Conservation (phyloP, 2,888 invertebrate species). For the Chorisops tibialis region DNA sequence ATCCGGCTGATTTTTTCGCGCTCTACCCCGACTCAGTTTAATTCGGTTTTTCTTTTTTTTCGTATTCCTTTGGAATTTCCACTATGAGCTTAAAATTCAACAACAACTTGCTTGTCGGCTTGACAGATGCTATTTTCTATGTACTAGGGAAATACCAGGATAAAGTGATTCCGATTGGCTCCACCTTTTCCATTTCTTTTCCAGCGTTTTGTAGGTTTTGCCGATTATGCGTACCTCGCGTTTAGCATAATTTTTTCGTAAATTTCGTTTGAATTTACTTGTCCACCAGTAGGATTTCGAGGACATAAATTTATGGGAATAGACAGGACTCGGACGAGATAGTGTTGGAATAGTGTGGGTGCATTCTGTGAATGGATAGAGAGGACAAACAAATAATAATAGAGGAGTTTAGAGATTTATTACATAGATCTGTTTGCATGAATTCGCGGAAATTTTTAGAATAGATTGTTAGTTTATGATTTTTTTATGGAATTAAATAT, state of each 20-base stretch:
- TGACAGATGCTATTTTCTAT: conserved; percentile 25
- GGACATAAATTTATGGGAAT: conserved; percentile 7
- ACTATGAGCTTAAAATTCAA: conserved; percentile 10
- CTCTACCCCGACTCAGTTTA: conserved; percentile 9
- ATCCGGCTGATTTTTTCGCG: conserved; percentile 8
- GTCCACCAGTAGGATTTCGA: conserved; percentile 23
- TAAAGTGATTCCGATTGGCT: conserved; percentile 25
- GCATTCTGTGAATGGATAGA: background rate
- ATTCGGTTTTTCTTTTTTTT: conserved; percentile 2
- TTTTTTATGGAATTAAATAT: background rate
- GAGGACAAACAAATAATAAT: background rate
- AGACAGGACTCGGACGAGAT: conserved; percentile 4
- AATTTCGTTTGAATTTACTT: conserved; percentile 26
- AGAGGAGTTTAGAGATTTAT: no score
- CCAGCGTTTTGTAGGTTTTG: conserved; percentile 20
- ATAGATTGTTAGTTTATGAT: background rate
- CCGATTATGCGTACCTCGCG: conserved; percentile 28
- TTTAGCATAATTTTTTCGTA: conserved; percentile 26
- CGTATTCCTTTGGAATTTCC: background rate
- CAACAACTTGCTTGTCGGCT: conserved; percentile 22
- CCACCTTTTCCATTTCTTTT: conserved; percentile 27
- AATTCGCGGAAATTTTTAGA: no score
- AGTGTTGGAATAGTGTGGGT: conserved; percentile 4
- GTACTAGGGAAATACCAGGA: conserved; percentile 12
- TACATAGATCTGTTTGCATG: no score